Evolutionary conservation across 2,113 vertebrate species (phyloP), one percentile per base, ranked within the genome.

Genomic region (Myxocyprinus asiaticus): DNA sequence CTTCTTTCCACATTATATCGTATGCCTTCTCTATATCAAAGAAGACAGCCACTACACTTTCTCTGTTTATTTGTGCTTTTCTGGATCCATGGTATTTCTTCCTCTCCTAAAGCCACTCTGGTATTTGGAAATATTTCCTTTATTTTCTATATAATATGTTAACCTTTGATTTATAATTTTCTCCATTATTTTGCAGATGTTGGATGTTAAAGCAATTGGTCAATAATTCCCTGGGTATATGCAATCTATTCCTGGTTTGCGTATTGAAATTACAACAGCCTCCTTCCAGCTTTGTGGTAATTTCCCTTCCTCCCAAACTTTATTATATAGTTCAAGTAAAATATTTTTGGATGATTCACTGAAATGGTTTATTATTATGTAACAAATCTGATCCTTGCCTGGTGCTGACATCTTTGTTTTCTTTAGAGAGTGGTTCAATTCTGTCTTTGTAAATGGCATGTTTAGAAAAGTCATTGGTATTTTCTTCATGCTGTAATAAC

Each of bases 291-390:
- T 14, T 0, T 3, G 6, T 14, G 51, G 72, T 5, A 81, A 14
- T 22, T 42, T 62, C 48, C 62, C 79, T 17, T 67, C 44, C 6
- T 75, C 44, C 72, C 71, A 81, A 2, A 81, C 51, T 73, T 47
- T 75, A 42, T 81, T 63, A 58, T n/a, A n/a, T n/a, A n/a, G n/a
- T n/a, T n/a, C n/a, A n/a, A 45, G 48, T 0, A 66, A 6, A 0
- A 66, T 6, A 65, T 14, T 6, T 14, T 14, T 7, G 14, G 3
- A 1, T 33, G 10, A 0, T 6, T 12, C 44, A 48, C 5, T 48
- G 9, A 67, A 10, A 43, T 72, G 6, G 22, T 53, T 70, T 65
- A 72, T 12, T 59, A 79, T 79, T 8, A 42, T 17, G 9, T 65
- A 79, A 51, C 67, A 64, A 4, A 79, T 7, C 10, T 64, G 6